These are phyloP conservation scores for Trichacis sp. DNA, from an alignment of 2,888 invertebrate species.

Conservation along the genomic window DNA sequence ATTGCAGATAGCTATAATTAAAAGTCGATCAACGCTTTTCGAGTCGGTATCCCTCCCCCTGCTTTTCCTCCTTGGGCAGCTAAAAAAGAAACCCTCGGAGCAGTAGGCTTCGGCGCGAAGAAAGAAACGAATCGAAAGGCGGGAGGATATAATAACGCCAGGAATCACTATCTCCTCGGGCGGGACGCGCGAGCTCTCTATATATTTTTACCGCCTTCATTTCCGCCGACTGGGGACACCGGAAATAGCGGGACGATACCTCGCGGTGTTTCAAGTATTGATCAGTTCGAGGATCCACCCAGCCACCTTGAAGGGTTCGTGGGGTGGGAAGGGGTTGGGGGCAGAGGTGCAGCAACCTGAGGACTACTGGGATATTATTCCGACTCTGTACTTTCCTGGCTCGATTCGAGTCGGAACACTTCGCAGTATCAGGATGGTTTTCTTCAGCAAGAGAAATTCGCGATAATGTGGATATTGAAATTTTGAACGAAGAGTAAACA, in stretches of 20 bases:
- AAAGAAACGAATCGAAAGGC: constrained; percentile 41
- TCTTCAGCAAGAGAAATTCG: too few species aligned
- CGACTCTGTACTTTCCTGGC: too few species aligned
- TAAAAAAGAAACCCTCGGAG: constrained; percentile 40
- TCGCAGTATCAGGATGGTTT: too few species aligned
- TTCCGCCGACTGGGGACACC: constrained; percentile 64
- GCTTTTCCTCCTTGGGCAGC: constrained; percentile 22
- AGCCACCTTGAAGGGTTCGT: constrained; percentile 46
- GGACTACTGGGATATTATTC: too few species aligned
- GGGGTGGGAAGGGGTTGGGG: constrained; percentile 20
- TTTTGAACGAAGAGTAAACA: too few species aligned
- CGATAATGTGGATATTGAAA: too few species aligned
- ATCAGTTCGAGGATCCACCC: constrained; percentile 67
- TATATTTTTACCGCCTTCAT: constrained; percentile 69
- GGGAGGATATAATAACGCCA: constrained; percentile 53
- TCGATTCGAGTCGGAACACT: too few species aligned
- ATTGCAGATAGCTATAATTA: constrained; percentile 58
- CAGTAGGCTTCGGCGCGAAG: constrained; percentile 25
- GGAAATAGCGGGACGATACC: constrained; percentile 68
- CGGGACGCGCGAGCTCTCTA: constrained; percentile 49
- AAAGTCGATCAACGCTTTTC: constrained; percentile 59
- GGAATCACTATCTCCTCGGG: constrained; percentile 42
- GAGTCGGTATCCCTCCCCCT: constrained; percentile 2
- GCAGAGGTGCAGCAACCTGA: constrained; percentile 41
- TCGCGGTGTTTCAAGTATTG: constrained; percentile 70